These are phyloP conservation scores for Zaprionus lachaisei DNA, from an alignment of 1,140 invertebrate species.

Conservation along the genomic window DNA sequence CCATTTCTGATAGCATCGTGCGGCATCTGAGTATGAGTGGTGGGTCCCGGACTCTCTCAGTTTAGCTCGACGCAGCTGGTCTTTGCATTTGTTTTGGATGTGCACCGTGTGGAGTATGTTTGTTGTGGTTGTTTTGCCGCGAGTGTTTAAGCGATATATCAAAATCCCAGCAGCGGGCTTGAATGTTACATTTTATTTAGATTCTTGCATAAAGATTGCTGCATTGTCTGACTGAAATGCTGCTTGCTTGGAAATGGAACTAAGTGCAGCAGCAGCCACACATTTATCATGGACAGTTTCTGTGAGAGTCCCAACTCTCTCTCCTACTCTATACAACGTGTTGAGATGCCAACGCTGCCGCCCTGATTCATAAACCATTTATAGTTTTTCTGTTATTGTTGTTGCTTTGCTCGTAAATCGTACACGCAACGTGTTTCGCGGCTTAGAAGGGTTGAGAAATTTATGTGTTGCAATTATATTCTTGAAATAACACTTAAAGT, in stretches of 20 bases:
- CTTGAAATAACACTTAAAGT: conserved; percentile 79
- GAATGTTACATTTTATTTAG: conserved; percentile 74
- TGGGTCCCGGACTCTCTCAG: neutral
- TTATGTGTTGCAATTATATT: conserved; percentile 82
- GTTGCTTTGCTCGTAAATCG: conserved; percentile 32
- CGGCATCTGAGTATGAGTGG: neutral
- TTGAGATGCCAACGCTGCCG: conserved; percentile 50
- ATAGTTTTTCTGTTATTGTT: conserved; percentile 60
- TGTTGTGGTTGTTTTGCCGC: conserved; percentile 22
- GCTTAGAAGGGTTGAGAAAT: conserved; percentile 66
- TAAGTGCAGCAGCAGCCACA: conserved; percentile 68
- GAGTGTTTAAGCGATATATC: conserved; percentile 66
- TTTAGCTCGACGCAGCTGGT: conserved; percentile 14
- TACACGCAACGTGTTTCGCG: conserved; percentile 43
- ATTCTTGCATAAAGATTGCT: conserved; percentile 64
- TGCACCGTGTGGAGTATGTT: neutral
- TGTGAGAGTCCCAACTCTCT: neutral
- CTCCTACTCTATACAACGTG: conserved; percentile 25
- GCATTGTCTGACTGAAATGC: conserved; percentile 50
- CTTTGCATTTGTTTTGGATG: conserved; percentile 34
- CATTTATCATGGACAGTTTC: conserved; percentile 67
- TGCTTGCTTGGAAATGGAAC: conserved; percentile 45
- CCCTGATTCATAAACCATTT: conserved; percentile 77
- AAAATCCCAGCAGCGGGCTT: conserved; percentile 64
- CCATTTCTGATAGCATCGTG: conserved; percentile 69